Evolutionary conservation across 2,113 vertebrate genomes (phyloP).

Genomic region (Cottus gobio): DNA sequence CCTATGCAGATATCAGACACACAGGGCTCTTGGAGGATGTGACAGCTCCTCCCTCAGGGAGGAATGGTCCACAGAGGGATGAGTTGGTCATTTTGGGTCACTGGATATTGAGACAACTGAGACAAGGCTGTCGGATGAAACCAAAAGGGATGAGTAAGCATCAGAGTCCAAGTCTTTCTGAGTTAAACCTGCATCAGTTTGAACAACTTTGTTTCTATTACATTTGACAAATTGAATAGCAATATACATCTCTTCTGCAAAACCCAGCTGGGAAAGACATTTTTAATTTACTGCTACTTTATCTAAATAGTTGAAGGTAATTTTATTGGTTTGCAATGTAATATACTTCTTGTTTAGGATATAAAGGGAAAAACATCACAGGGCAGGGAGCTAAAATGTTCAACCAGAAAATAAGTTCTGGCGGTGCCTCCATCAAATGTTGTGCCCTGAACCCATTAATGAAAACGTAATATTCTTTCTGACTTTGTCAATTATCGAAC

Average conservation of each 20-base stretch:
- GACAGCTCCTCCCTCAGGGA: conserved; percentile 43
- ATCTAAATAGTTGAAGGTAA: neutral
- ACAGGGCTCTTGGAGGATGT: conserved; percentile 10
- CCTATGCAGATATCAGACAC: neutral
- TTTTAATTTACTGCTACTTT: neutral
- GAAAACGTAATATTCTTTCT: neutral
- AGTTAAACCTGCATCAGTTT: neutral
- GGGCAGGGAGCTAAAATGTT: neutral
- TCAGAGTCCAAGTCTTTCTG: conserved; percentile 2
- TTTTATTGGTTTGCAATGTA: neutral
- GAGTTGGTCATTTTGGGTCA: conserved; percentile 34
- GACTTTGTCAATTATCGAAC: neutral
- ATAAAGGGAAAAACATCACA: neutral
- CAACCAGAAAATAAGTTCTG: neutral
- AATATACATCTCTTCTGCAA: neutral
- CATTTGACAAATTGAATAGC: neutral
- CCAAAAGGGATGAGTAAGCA: conserved; percentile 19
- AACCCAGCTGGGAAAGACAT: neutral
- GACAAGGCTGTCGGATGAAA: conserved; percentile 15
- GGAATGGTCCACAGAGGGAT: conserved; percentile 16
- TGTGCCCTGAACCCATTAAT: neutral
- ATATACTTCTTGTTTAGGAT: neutral
- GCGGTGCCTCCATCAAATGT: neutral
- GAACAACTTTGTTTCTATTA: neutral
- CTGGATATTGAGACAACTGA: conserved; percentile 5